Percentiles rank a stretch among this genome's conserved stretches.
Evolutionary conservation across 2,797 vertebrate genomes (phyloP).

Genomic region (Oreortyx pictus): DNA sequence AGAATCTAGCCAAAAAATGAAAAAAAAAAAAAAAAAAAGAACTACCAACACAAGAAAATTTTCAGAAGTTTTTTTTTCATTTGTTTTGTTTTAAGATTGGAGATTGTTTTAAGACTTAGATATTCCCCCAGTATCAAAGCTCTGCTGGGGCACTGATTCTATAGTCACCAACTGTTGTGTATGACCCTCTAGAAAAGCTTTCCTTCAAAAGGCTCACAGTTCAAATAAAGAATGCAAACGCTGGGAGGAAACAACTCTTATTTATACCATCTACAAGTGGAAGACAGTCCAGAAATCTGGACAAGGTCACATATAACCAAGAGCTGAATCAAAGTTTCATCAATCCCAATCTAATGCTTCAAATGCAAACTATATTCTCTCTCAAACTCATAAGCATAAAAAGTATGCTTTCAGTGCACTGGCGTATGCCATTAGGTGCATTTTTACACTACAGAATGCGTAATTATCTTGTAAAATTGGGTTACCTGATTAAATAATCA

Average conservation of each 20-base stretch:
- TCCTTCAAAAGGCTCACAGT: neutral
- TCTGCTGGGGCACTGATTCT: neutral
- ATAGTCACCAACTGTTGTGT: neutral
- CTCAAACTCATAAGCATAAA: neutral
- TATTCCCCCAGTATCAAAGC: neutral
- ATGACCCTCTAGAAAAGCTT: neutral
- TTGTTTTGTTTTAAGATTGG: too few species aligned
- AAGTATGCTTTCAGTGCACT: neutral
- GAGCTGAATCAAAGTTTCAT: neutral
- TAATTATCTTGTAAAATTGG: neutral
- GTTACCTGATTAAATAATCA: neutral
- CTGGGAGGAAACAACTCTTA: neutral
- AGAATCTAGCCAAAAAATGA: neutral
- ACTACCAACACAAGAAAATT: neutral
- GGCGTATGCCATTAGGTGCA: neutral
- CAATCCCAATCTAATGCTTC: neutral
- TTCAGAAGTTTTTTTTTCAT: neutral
- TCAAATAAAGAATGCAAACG: neutral
- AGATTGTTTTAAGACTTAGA: neutral
- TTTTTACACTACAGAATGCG: neutral
- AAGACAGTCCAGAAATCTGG: neutral
- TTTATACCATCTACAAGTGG: neutral
- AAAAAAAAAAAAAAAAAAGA: neutral
- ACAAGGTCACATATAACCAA: neutral
- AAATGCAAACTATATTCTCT: neutral